phyloP scores from a whole-genome alignment of 2,113 vertebrate genomes.

The Myiopsitta monachus region DNA sequence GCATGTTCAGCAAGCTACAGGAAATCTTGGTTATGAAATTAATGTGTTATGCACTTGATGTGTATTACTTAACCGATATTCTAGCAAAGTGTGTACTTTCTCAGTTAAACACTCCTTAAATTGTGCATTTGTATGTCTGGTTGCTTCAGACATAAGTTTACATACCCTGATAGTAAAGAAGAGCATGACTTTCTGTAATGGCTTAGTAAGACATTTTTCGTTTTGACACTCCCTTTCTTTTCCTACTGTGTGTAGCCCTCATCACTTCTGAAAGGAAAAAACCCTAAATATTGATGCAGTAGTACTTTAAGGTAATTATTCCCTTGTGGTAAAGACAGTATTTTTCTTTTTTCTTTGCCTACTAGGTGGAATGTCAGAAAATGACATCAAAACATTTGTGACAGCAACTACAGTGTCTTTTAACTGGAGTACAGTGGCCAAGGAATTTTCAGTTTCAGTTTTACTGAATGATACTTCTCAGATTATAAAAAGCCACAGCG shows the following conservation, averaged over 20 bases:
- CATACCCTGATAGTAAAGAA: background rate
- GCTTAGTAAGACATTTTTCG: background rate
- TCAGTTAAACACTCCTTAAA: background rate
- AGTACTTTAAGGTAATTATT: background rate
- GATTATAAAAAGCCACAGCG: conserved; percentile 7
- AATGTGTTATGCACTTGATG: background rate
- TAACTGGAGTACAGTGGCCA: conserved; percentile 68
- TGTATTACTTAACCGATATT: background rate
- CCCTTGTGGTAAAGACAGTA: background rate
- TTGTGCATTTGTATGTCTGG: background rate
- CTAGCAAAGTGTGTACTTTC: background rate
- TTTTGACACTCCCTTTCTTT: background rate
- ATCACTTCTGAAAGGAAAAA: background rate
- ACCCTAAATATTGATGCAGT: background rate
- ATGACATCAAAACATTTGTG: conserved; percentile 59
- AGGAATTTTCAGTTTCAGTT: conserved; percentile 65
- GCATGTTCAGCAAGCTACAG: background rate
- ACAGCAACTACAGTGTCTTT: conserved; percentile 79
- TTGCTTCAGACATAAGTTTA: background rate
- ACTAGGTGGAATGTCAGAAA: conserved; percentile 64
- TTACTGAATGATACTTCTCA: conserved; percentile 61
- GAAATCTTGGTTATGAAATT: background rate
- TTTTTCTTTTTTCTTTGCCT: background rate
- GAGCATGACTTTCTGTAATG: background rate
- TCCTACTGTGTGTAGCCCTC: background rate